Base-by-base conservation (phyloP, 2,888 invertebrate genomes). In the Thyatira batis region DNA sequence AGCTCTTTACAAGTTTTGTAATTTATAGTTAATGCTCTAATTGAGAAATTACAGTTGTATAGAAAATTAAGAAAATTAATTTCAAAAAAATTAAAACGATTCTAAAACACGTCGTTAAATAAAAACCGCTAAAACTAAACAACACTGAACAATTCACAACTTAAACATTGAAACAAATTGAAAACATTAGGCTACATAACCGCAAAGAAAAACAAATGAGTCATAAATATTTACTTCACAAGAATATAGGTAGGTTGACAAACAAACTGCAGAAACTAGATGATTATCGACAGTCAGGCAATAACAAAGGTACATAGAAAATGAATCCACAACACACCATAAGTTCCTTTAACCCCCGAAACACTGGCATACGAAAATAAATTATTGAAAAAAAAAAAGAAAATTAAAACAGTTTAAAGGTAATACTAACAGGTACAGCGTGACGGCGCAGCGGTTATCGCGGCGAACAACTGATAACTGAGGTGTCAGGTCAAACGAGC, bases 401-500 rank as follows among this genome's bases (percentile, higher is more conserved):
- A 39, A 58, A 63, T 61, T 60, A 63, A 71, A 71, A 71, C 72
- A 78, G 79, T 77, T 69, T 77, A 85, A 84, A 84, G 83, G 83
- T 84, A 85, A 83, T 76, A 74, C 63, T 69, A 80, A 87, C 90
- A 89, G 90, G 90, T 91, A 89, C 69, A 69, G 72, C 69, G 82
- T 83, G 82, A 75, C 80, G 80, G 71, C 71, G 61, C 70, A 69
- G 70, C 81, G 84, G 85, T 89, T 92, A 92, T 92, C 92, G 88
- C 85, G 75, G 75, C 81, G 78, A 69, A 67, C 84, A 72, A 88
- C 89, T 92, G 91, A 92, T 91, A 91, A 89, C 86, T 85, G 81
- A 78, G 80, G 85, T 92, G 91, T 90, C 92, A 92, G 92, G 92
- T 92, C 92, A 92, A 92, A 92, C 87, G 90, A 87, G 84, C 91